Evolutionary conservation across 2,797 vertebrate species (phyloP), one percentile per base, ranked within the genome.

Genomic region (Sternarchorhynchus goeldii): DNA sequence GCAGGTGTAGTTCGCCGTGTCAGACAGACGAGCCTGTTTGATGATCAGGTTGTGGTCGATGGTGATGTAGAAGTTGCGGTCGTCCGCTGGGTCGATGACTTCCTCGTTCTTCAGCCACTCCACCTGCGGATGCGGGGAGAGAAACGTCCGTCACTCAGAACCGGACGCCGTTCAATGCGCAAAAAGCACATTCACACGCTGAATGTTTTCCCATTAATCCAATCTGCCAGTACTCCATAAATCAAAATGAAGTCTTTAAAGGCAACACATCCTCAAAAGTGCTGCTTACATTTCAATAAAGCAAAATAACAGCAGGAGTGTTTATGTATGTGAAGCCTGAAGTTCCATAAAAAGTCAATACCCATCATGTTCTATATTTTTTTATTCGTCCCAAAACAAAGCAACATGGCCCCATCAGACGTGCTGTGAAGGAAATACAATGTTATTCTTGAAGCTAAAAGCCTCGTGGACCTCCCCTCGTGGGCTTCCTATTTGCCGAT

Each of bases 41-140:
- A 99, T 99, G 91, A 99, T 99, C 85, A 99, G 93, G 88, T 99
- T 99, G 91, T 99, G 96, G 88, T 99, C 98, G 2, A 99, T 97
- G 83, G 98, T 99, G 88, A 99, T 98, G 88, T 99, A 99, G 91
- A 98, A 99, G 90, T 99, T 99, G 29, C 96, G 90, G 88, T 99
- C 98, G 72, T 96, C 96, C 0, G 95, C 94, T 0, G 98, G 97
- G 86, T 99, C 96, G 1, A 99, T 99, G 34, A 98, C 88, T 64
- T 99, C 97, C 90, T 99, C 97, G 0, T 99, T 98, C 88, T 98
- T 99, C 82, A 99, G 86, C 98, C 98, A 99, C 86, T 99, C 97
- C 87, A 99, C 97, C 98, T 99, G 76, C 65, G 69, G 53, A 32
- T 25, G 41, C 2, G 53, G 34, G 71, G 64, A 68, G 29, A 59